Evolutionary conservation across 2,113 vertebrate genomes (phyloP), one percentile per base, ranked within the genome.

Genomic region (Prietella phreatophila): DNA sequence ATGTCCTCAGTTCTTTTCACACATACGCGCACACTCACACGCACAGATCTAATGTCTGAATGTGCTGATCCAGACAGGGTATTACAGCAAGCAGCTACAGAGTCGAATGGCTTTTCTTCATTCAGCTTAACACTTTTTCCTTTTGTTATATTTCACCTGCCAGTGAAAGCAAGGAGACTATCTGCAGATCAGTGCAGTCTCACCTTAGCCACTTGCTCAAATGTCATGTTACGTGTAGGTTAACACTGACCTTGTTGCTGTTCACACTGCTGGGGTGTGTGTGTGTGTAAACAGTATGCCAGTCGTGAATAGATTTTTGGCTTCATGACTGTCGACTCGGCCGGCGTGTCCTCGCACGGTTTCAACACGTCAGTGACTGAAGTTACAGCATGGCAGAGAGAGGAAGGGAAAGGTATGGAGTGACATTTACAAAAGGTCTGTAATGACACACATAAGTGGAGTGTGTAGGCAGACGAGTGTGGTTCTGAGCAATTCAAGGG

Each of bases 51-150:
- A 65, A 82, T 42, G 47, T 56, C 56, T 83, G 79, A 9, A 14
- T 76, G 56, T 78, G 73, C 65, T 84, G 87, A 88, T 84, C 82
- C 58, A 65, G 60, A 56, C 82, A 56, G 60, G 50, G 58, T 67
- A 84, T 84, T 42, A 88, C 9, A 53, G 56, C 87, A 78, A 39
- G 63, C 39, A 25, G 39, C 56, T 61, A 50, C 75, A 36, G 69
- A 87, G 27, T 60, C 11, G 56, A 73, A 53, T 10, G 22, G 19
- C 86, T 78, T 63, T 65, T 42, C 86, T 84, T 36, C n/a, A 30
- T 83, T 69, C 50, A 17, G 67, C 81, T 87, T 67, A 73, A 82
- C 71, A 75, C 65, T 22, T 27, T 20, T 83, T 13, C 15, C 67
- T 82, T 20, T 60, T 58, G 86, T 69, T 83, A 67, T 53, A 15